Base-by-base conservation (phyloP, 2,888 invertebrate genomes). In the Andrena hattorfiana region DNA sequence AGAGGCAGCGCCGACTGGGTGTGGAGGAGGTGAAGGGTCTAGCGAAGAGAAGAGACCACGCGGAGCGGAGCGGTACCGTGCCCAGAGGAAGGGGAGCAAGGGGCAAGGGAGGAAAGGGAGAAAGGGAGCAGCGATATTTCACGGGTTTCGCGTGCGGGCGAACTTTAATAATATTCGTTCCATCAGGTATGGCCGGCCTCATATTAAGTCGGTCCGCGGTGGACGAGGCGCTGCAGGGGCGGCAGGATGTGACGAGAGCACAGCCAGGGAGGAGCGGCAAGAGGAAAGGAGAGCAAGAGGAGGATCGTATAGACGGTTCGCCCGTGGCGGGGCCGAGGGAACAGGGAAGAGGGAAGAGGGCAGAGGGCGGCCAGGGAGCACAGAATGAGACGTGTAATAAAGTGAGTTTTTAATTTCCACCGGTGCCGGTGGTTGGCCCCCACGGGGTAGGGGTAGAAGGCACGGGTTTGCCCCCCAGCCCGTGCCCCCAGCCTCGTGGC, bases 111-210 rank as follows among this genome's bases (percentile, higher is more conserved):
- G 48, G 42, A 64, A 74, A 63, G 54, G 54, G 56, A 60, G 59
- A 59, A 71, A 66, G 83, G 77, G 81, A 76, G 85, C 83, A 89
- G 89, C 92, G 91, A 93, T 93, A 93, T 93, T 93, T 93, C 93
- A 93, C 92, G 89, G 92, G 92, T 92, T 92, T 93, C 92, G 93
- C 91, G 92, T 91, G 92, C 92, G 88, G 89, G 92, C 92, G 89
- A 94, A 94, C 93, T 94, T 94, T 94, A 94, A 94, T 94, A 94
- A 94, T 94, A 94, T 94, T 94, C 94, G 92, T 93, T 93, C 92
- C 93, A 93, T 94, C 94, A 93, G 93, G 93, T 92, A 93, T 93
- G 90, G 92, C 90, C 89, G 88, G 91, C 87, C 92, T 92, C 92
- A 91, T 93, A 93, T 93, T 93, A 93, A 93, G 92, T 93, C 92